These are phyloP conservation scores for Myopa testacea DNA, from an alignment of 2,888 invertebrate genomes.

Conservation along the genomic window DNA sequence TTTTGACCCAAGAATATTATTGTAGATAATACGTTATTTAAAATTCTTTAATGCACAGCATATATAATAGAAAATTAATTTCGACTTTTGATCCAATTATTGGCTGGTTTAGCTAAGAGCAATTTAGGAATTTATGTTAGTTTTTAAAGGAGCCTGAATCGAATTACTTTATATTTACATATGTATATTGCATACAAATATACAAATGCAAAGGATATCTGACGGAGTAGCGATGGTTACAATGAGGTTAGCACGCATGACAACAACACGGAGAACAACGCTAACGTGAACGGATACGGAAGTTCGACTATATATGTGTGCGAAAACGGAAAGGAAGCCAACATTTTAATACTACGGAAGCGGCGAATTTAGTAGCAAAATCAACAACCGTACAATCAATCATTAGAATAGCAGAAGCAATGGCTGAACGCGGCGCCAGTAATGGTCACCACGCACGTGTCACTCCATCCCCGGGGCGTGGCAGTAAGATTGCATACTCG, in stretches of 20 bases:
- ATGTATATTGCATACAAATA: not conserved
- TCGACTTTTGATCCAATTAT: no score
- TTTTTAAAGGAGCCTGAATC: no score
- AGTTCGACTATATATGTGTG: not conserved
- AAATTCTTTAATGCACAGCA: no score
- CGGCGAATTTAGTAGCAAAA: not conserved
- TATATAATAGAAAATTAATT: no score
- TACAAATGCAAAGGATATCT: not conserved
- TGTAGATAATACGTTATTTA: no score
- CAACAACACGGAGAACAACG: constrained; percentile 11
- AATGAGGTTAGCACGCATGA: constrained; percentile 11
- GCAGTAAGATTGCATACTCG: constrained; percentile 66
- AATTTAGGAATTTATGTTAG: no score
- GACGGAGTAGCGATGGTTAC: not conserved
- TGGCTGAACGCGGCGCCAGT: constrained; percentile 53
- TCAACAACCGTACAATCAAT: not conserved
- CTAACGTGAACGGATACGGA: not conserved
- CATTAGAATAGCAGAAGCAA: not conserved
- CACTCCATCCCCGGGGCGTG: constrained; percentile 67
- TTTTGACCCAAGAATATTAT: no score
- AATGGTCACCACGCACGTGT: constrained; percentile 66
- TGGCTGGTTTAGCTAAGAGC: no score
- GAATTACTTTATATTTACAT: not conserved
- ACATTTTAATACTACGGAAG: not conserved
- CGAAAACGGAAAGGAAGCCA: constrained; percentile 1